Conservation (phyloP, 2,888 invertebrate genomes). For the Stramonita haemastoma region DNA sequence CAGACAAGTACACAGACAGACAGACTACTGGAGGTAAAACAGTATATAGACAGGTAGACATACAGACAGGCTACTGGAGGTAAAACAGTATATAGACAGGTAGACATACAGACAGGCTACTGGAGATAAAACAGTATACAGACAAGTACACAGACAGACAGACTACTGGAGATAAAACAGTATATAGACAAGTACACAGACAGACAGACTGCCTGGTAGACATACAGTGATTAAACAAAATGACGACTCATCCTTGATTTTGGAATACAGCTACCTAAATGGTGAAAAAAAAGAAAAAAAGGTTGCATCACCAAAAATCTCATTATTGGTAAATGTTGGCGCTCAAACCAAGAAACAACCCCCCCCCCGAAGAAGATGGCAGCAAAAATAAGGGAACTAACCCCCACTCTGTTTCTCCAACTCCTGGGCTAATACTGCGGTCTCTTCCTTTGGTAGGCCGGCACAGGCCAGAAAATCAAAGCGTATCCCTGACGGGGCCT, state of each 20-base stretch:
- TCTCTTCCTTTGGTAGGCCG: slow-evolving; percentile 62
- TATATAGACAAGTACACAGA: neutral
- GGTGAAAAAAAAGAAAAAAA: too few relatives aligned
- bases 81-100: too few relatives aligned
- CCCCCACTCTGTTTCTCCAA: slow-evolving; percentile 61
- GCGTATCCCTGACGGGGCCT: slow-evolving; percentile 51
- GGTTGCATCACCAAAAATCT: too few relatives aligned
- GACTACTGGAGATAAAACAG: neutral
- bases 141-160: neutral
- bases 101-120: too few relatives aligned
- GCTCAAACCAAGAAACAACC: too few relatives aligned
- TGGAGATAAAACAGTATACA: neutral
- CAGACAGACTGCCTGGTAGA: neutral
- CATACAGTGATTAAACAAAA: too few relatives aligned
- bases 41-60: neutral
- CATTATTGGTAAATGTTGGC: too few relatives aligned
- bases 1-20: too few relatives aligned
- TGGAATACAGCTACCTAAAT: too few relatives aligned
- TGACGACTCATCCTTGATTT: too few relatives aligned
- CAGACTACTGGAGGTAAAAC: neutral
- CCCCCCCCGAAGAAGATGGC: too few relatives aligned
- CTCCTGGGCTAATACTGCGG: slow-evolving; percentile 62
- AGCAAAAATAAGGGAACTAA: slow-evolving; percentile 46
- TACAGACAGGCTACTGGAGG: too few relatives aligned
- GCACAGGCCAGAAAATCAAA: slow-evolving; percentile 73